Evolutionary conservation across 2,888 invertebrate genomes (phyloP), one percentile per base, ranked within the genome.

Genomic region (Octodonta nipae): DNA sequence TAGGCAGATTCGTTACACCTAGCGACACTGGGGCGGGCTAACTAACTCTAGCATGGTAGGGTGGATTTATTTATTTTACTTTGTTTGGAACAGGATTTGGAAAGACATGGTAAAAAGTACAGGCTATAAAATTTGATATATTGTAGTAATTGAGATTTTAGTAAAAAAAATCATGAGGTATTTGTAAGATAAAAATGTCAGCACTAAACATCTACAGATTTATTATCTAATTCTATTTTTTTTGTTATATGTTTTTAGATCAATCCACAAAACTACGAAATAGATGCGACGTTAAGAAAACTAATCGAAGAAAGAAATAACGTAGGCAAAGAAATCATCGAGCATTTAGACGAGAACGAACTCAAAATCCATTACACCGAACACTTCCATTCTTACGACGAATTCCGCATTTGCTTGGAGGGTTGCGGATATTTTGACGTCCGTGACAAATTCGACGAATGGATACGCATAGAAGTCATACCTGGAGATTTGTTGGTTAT

Each of bases 341-440:
- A 68, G 10, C 68, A 71, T 2, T 78, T 87, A 56, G 87, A 83
- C 49, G 82, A 81, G 40, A 77, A 77, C 45, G 85, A 83, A 69
- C 57, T 89, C 8, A 82, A 83, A 55, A 72, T 70, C 1, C 92
- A 93, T 59, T 92, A 73, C 51, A 72, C 71, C 1, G 93, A 95
- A 54, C 93, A 95, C 61, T 65, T 93, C 38, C 93, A 95, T 51
- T 78, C 80, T 0, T 91, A 93, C 61, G 92, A 92, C 54, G 92
- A 93, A 62, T 87, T 92, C 40, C 77, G 93, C 46, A 73, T 87
- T 15, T 71, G 89, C 10, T 52, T 85, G 17, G 82, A 80, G 27
- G 89, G 89, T 1, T 81, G 81, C 1, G 93, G 91, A 0, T 95
- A 91, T 58, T 93, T 92, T 57, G 93, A 95, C 61, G 86, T 92